Evolutionary conservation across 2,888 invertebrate genomes (phyloP), one percentile per base, ranked within the genome.

Genomic region (Melinopterus prodromus): DNA sequence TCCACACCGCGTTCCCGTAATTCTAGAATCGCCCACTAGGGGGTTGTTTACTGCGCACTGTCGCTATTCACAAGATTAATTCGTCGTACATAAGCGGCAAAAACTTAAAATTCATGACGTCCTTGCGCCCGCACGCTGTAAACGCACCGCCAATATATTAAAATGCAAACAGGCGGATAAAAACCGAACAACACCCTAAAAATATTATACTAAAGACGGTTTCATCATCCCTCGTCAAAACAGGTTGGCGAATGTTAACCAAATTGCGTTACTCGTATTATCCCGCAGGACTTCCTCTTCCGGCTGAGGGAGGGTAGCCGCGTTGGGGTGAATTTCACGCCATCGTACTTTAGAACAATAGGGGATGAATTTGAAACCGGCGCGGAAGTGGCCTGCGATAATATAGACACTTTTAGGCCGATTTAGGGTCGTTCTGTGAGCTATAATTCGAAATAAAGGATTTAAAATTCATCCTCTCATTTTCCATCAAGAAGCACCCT

Each of bases 251-350:
- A 83, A 83, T 81, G 82, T 81, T 78, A 78, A 79, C 77, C 78
- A 82, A 84, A 83, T 83, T 83, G 83, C 84, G 83, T 84, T 83
- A 83, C 84, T 83, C 84, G 82, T 84, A 84, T 84, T 84, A 84
- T 82, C 84, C 83, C 83, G 80, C 82, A 83, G 81, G 79, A 80
- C 82, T 84, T 84, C 84, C 84, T 84, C 82, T 84, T 84, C 84
- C 84, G 84, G 81, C 79, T 79, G 80, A 82, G 80, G 53, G 80
- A 82, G 80, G 53, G 53, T 53, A 12, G 53, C 12, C 12, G 7
- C 12, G 53, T 53, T 7, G 53, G 53, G 53, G 53, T 53, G 53
- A 53, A 53, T 53, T 53, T 53, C 53, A 53, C 53, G 12, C 53
- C 53, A 53, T 53, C 53, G 53, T 53, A 53, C 53, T 53, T 53